Evolutionary conservation across 2,113 vertebrate genomes (phyloP).

Genomic region (Corythornis cristatus): DNA sequence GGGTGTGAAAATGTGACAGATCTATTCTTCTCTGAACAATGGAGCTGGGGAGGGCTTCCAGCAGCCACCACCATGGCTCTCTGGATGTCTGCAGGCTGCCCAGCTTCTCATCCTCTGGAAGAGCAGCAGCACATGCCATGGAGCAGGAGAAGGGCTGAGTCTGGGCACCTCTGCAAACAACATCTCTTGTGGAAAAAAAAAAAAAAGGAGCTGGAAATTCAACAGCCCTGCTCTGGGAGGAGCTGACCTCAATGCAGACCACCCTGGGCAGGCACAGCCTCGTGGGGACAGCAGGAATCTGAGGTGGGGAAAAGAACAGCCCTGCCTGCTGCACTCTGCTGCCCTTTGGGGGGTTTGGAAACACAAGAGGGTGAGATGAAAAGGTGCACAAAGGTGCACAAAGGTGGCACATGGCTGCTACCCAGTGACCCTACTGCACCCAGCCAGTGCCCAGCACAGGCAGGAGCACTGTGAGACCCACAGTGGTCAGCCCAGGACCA

Average conservation of each 20-base stretch:
- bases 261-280: not conserved
- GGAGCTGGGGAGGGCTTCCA: constrained; percentile 4
- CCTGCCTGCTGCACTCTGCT: not conserved
- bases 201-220: not conserved
- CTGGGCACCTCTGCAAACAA: not conserved
- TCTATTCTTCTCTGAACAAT: constrained; percentile 56
- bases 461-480: not conserved
- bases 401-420: not conserved
- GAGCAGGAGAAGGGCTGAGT: not conserved
- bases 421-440: fast-evolving
- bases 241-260: not conserved
- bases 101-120: not conserved
- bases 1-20: constrained; percentile 41
- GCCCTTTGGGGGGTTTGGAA: not conserved
- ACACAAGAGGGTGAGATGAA: not conserved
- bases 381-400: not conserved
- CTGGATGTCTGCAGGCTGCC: not conserved
- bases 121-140: not conserved
- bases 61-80: not conserved
- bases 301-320: fast-evolving
- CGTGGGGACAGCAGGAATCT: fast-evolving
- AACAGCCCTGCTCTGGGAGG: not conserved
- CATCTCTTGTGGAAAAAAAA: fast-evolving
- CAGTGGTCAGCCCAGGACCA: not conserved
- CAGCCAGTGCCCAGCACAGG: fast-evolving